A percentile compares a stretch with the other conserved stretches of the same genome.
phyloP scores from a whole-genome alignment of 92 coral and sea anemone genomes.

The Palythoa grandis region DNA sequence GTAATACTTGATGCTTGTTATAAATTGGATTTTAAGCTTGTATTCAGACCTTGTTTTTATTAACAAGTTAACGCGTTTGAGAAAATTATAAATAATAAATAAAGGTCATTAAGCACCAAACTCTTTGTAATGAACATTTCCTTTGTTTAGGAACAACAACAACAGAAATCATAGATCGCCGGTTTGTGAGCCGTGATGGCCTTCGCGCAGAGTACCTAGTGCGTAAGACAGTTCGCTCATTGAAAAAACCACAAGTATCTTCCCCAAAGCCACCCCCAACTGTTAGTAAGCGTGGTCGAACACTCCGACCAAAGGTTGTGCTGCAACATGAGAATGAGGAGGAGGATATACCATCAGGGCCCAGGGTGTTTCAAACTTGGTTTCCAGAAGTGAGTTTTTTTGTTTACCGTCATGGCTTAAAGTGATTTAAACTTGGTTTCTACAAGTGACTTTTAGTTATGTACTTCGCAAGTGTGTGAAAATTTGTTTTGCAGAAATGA shows the following conservation, averaged over 20 bases:
- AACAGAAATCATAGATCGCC: constrained; percentile 93
- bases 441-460: too few species aligned
- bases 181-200: constrained; percentile 86
- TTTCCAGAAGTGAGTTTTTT: constrained; percentile 84
- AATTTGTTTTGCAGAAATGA: too few species aligned
- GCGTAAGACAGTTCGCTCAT: constrained; percentile 87
- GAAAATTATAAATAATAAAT: too few species aligned
- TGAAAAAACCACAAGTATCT: constrained; percentile 74
- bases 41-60: too few species aligned
- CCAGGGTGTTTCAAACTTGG: constrained; percentile 93
- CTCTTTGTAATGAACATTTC: too few species aligned
- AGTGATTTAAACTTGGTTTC: neutral
- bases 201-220: constrained; percentile 91
- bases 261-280: constrained; percentile 88
- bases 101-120: neutral
- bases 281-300: constrained; percentile 93
- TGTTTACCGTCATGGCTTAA: neutral
- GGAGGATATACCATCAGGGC: constrained; percentile 70
- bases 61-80: too few species aligned
- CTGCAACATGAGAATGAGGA: constrained; percentile 69
- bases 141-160: constrained; percentile 85
- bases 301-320: constrained; percentile 90
- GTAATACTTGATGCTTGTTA: too few species aligned
- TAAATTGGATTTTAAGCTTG: too few species aligned
- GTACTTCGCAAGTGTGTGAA: too few species aligned